phyloP scores from a whole-genome alignment of 2,797 vertebrate genomes.

The Lithobates sylvaticus region DNA sequence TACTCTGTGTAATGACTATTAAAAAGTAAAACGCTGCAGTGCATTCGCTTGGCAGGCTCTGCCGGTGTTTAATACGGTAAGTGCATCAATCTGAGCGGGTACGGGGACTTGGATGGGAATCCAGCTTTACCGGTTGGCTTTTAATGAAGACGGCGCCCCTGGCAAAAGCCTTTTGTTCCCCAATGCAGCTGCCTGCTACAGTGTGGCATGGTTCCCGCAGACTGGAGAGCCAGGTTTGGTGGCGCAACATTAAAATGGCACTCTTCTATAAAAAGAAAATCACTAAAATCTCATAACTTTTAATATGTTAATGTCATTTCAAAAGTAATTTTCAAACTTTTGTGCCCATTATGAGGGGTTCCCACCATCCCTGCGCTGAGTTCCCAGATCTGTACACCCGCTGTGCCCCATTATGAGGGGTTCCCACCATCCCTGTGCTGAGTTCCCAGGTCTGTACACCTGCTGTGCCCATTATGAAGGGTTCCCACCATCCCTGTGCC shows the following conservation, averaged over 20 bases:
- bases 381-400: too few species aligned
- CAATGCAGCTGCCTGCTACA: conserved; percentile 6
- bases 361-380: too few species aligned
- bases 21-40: conserved; percentile 26
- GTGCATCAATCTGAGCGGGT: conserved; percentile 10
- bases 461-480: too few species aligned
- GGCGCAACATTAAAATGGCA: background rate
- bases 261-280: background rate
- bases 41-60: conserved; percentile 33
- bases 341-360: background rate
- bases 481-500: too few species aligned
- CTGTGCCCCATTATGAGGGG: too few species aligned
- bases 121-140: background rate
- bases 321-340: too few species aligned
- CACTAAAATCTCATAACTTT: too few species aligned
- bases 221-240: background rate
- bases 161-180: conserved; percentile 11
- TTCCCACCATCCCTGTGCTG: too few species aligned
- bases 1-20: conserved; percentile 32
- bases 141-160: conserved; percentile 13
- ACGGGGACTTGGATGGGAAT: conserved; percentile 4
- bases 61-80: background rate
- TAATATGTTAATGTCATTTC: too few species aligned
- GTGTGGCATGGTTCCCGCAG: background rate
- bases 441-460: too few species aligned